These are phyloP conservation scores for Odontophorus gujanensis DNA, from an alignment of 2,113 vertebrate species.

Conservation along the genomic window DNA sequence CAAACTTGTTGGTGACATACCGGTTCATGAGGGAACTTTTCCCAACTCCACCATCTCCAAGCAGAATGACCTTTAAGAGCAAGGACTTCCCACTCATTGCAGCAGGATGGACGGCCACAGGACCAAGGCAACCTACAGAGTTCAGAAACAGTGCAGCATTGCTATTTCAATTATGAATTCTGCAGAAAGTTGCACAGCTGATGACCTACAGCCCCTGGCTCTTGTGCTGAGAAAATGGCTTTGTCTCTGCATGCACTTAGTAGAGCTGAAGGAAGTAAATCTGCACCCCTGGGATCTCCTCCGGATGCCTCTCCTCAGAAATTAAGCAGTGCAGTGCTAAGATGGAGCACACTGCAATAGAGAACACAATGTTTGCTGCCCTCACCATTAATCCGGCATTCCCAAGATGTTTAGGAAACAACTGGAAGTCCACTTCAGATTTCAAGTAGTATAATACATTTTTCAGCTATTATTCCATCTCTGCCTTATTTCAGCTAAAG, in stretches of 20 bases:
- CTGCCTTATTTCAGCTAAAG: background rate
- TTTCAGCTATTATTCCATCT: background rate
- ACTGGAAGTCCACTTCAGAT: background rate
- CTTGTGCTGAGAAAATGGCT: background rate
- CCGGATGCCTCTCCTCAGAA: background rate
- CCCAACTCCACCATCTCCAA: conserved; percentile 95
- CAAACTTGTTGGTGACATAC: conserved; percentile 96
- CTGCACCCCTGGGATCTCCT: background rate
- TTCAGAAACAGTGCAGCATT: conserved; percentile 47
- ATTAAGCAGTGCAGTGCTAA: background rate
- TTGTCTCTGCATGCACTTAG: background rate
- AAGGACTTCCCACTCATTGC: conserved; percentile 94
- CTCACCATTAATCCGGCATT: background rate
- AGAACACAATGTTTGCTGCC: background rate
- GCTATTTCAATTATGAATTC: background rate
- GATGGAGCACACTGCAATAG: background rate
- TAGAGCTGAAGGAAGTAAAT: background rate
- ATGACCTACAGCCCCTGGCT: background rate
- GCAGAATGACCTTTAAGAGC: conserved; percentile 94
- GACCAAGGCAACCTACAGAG: conserved; percentile 61
- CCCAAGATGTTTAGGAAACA: background rate
- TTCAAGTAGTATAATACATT: background rate
- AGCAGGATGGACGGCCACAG: conserved; percentile 5
- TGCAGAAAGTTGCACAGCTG: conserved; percentile 1
- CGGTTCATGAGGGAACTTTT: conserved; percentile 99